Evolutionary conservation across 2,113 vertebrate genomes (phyloP), one percentile per base, ranked within the genome.

Genomic region (Cromileptes altivelis): DNA sequence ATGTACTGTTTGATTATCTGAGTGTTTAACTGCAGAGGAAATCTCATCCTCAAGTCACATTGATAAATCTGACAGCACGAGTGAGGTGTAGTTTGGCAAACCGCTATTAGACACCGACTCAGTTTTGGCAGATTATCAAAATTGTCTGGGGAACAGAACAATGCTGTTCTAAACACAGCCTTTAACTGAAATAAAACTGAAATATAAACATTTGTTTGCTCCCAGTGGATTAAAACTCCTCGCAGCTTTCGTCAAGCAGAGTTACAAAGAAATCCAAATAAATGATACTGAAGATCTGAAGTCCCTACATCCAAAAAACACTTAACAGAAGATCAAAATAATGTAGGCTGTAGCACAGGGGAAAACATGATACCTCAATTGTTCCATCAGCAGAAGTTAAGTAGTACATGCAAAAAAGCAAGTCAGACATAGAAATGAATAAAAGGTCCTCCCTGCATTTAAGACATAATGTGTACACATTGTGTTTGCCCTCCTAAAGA

Each of bases 41-140:
- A 18, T 52, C 15, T 80, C 10, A 52, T 82, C 65, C 62, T 79
- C 18, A 19, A 0, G 33, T 65, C 42, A 33, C 0, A 62, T 0
- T 11, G 60, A 71, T 55, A 61, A 8, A 69, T 77, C 68, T 88
- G 74, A 60, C 33, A 85, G 79, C n/a, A 60, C 68, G 70, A 58
- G 52, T 83, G 33, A 77, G 77, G 79, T 89, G 85, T 89, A 91
- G 80, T 89, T 87, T 89, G 25, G 79, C 72, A 64, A 75, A 25
- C 0, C 60, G 74, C 85, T 21, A 83, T 30, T 85, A 89, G 85
- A 90, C 79, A 74, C 69, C 61, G 0, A 21, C 61, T 84, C 50
- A 80, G 78, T 74, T 83, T 86, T 88, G 64, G n/a, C 78, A 84
- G 71, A 71, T 75, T 9, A 86, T 74, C 56, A 49, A 9, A 80